Evolutionary conservation across 1,140 invertebrate genomes (phyloP), one percentile per base, ranked within the genome.

Genomic region (Ruditapes philippinarum): DNA sequence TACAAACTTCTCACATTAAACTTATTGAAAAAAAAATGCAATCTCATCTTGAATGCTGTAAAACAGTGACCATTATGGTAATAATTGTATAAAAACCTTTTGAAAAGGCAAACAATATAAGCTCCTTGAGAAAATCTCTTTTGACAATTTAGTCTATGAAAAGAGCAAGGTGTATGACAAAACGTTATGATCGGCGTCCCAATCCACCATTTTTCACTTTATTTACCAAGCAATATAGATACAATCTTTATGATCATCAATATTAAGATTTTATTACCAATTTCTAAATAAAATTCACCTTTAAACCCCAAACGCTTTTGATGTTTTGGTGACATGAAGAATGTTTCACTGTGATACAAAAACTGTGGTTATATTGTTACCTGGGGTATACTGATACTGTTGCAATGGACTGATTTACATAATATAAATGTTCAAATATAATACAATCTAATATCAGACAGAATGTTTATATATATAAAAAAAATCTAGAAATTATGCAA

Each of bases 281-380:
- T 83, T 70, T 83, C 62, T 70, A 83, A 49, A 83, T 83, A 83
- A 68, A 83, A 83, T 42, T 70, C 62, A 73, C 65, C 62, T 84
- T 70, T 84, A 65, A 33, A 73, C 42, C 31, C 17, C 38, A n/a
- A n/a, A 40, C 9, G 40, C 33, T 45, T 84, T 84, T 84, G 82
- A 84, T 60, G 79, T 81, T 57, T 60, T 33, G 33, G n/a, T 60
- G 79, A 62, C 54, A 81, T 38, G 0, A 7, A 62, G 38, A 78
- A 22, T 7, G 12, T 70, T 70, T 70, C 33, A 70, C 33, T 38
- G 65, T 36, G 65, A 70, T 70, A 33, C 36, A 40, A 70, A 12
- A 70, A 7, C 14, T 36, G 14, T 28, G n/a, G 65, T 36, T 70
- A 5, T 33, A 28, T 70, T 62, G 57, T 28, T 28, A 62, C 19